Percentiles rank a stretch among this genome's conserved stretches.
phyloP scores from a whole-genome alignment of 2,797 vertebrate species.

The Capromys pilorides region DNA sequence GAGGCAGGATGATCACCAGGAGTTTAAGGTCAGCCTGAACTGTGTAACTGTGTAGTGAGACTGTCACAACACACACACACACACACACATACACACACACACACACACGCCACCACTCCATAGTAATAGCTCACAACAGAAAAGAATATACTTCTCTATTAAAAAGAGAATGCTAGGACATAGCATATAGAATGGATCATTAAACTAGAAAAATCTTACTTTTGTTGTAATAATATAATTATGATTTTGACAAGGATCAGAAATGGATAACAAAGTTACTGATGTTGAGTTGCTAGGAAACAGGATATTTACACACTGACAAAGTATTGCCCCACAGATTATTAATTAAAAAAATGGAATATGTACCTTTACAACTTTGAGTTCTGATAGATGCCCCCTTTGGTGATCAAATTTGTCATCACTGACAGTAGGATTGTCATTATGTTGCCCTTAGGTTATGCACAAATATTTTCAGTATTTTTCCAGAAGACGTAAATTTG shows the following conservation, averaged over 20 bases:
- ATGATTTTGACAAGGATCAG: slow-evolving; percentile 21
- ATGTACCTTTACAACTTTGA: background rate
- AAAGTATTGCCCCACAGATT: background rate
- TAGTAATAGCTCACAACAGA: background rate
- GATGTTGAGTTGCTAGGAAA: background rate
- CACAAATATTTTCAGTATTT: background rate
- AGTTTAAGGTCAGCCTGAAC: background rate
- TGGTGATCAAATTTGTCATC: background rate
- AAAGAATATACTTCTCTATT: background rate
- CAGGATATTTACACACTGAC: background rate
- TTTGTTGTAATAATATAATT: slow-evolving; percentile 15
- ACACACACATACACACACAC: background rate
- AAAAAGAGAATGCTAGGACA: slow-evolving; percentile 26
- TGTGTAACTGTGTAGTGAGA: background rate
- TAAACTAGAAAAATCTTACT: background rate
- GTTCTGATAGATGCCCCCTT: background rate
- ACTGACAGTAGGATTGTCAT: background rate
- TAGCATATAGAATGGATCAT: background rate
- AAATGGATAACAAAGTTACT: slow-evolving; percentile 45
- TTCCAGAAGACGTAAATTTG: slow-evolving; percentile 4
- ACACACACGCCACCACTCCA: too few relatives aligned
- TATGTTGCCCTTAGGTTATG: background rate
- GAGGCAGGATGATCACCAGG: background rate
- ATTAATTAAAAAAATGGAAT: slow-evolving; percentile 38
- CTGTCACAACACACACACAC: background rate